Evolutionary conservation across 1,140 invertebrate species (phyloP), one percentile per base, ranked within the genome.

Genomic region (Drosophila cardini): DNA sequence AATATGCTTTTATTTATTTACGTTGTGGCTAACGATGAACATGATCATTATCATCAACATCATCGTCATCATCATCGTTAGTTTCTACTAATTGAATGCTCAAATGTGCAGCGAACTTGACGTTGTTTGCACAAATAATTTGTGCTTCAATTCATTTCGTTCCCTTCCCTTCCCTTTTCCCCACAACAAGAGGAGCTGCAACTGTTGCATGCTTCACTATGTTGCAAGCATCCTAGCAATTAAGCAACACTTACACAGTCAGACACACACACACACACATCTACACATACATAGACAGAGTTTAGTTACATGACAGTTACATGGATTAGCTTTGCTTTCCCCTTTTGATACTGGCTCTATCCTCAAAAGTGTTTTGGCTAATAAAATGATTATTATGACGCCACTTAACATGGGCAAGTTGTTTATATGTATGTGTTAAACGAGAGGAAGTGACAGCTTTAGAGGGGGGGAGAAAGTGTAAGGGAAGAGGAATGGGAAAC

Each of bases 381-480:
- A 74, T 76, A 72, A 57, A 57, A 72, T 60, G 72, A 56, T 67
- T 68, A 78, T 76, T 72, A 76, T 76, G 67, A 56, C 36, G 64
- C 15, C 69, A 76, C 70, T 78, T 62, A 68, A 76, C 60, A 57
- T 76, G 72, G 52, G 67, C 60, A 76, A 79, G 68, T 79, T 76
- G 72, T 75, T 75, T 62, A 48, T 62, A 38, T 45, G 1, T 62
- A 38, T 45, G 1, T 45, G 11, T 53, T 21, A 10, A n/a, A 0
- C 2, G 34, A 0, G 50, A 16, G 13, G 4, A 15, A 11, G 30
- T 15, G 3, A 26, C 7, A 36, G 11, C n/a, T n/a, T n/a, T n/a
- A n/a, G n/a, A n/a, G n/a, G n/a, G n/a, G n/a, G n/a, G n/a, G n/a
- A n/a, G n/a, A n/a, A n/a, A n/a, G n/a, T n/a, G 3, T 5, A 26